Conservation (phyloP, 1,140 invertebrate species). For the Drosophila leontia region DNA sequence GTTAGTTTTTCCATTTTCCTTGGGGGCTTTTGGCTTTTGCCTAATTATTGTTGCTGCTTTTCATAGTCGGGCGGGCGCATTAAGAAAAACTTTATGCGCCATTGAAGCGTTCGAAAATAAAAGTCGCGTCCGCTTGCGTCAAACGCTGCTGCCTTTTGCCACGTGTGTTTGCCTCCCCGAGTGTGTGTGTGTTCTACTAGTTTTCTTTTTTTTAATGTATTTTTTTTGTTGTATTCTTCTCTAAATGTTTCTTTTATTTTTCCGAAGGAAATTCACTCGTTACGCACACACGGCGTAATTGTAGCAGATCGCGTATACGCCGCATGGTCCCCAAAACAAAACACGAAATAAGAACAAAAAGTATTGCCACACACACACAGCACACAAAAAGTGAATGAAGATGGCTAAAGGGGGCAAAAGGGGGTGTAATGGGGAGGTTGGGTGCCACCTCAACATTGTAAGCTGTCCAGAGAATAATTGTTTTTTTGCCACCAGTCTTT, state of each 20-base stretch:
- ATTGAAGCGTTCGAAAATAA: constrained; percentile 83
- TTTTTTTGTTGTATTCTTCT: neutral
- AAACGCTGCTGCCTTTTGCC: constrained; percentile 44
- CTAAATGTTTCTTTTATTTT: constrained; percentile 20
- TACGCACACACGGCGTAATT: constrained; percentile 60
- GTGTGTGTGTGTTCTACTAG: constrained; percentile 18
- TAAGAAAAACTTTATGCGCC: constrained; percentile 82
- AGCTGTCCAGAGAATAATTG: constrained; percentile 13
- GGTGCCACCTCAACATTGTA: constrained; percentile 31
- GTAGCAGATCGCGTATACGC: constrained; percentile 75
- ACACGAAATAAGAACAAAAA: constrained; percentile 31
- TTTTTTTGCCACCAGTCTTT: constrained; percentile 10
- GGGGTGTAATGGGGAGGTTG: neutral
- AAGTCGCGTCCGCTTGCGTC: constrained; percentile 78
- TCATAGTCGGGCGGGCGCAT: constrained; percentile 79
- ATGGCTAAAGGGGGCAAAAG: neutral
- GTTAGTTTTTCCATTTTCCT: constrained; percentile 42
- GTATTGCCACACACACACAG: constrained; percentile 52
- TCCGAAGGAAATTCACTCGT: constrained; percentile 38
- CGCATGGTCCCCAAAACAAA: constrained; percentile 34
- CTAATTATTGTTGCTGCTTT: constrained; percentile 81
- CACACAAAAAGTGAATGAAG: constrained; percentile 26
- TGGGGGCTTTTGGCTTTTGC: constrained; percentile 41
- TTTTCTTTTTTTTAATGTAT: neutral
- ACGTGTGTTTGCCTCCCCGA: constrained; percentile 34